Evolutionary conservation across 2,888 invertebrate genomes (phyloP).

Genomic region (Archaeoteleia sp.): DNA sequence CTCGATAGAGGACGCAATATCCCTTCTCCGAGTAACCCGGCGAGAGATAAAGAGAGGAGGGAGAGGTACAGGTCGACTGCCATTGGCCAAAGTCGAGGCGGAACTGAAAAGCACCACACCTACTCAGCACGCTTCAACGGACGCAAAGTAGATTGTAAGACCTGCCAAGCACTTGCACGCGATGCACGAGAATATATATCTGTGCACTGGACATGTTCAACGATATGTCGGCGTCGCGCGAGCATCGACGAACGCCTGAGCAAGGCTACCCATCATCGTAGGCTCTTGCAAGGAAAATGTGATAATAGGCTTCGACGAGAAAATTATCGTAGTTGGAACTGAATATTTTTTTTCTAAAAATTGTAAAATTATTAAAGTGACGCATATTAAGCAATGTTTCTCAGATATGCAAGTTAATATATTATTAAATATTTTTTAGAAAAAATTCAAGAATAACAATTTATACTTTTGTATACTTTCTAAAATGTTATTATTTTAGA

Average conservation of each 20-base stretch:
- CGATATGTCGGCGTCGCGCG: slow-evolving; percentile 45
- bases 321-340: too few species aligned
- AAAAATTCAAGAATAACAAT: too few species aligned
- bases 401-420: too few species aligned
- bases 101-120: slow-evolving; percentile 51
- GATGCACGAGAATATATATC: slow-evolving; percentile 45
- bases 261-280: slow-evolving; percentile 41
- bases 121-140: slow-evolving; percentile 50
- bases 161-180: slow-evolving; percentile 50
- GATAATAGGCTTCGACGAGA: too few species aligned
- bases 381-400: too few species aligned
- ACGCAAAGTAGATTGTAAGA: slow-evolving; percentile 51
- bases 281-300: slow-evolving; percentile 23
- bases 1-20: slow-evolving; percentile 30
- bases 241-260: slow-evolving; percentile 45
- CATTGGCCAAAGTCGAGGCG: slow-evolving; percentile 50
- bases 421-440: too few species aligned
- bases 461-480: too few species aligned
- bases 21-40: slow-evolving; percentile 41
- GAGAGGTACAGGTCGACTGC: slow-evolving; percentile 42
- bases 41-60: slow-evolving; percentile 35
- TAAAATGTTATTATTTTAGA: too few species aligned
- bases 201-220: slow-evolving; percentile 37
- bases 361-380: too few species aligned
- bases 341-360: too few species aligned